Base-by-base conservation (phyloP, 1,140 invertebrate genomes). In the Drosophila tani region DNA sequence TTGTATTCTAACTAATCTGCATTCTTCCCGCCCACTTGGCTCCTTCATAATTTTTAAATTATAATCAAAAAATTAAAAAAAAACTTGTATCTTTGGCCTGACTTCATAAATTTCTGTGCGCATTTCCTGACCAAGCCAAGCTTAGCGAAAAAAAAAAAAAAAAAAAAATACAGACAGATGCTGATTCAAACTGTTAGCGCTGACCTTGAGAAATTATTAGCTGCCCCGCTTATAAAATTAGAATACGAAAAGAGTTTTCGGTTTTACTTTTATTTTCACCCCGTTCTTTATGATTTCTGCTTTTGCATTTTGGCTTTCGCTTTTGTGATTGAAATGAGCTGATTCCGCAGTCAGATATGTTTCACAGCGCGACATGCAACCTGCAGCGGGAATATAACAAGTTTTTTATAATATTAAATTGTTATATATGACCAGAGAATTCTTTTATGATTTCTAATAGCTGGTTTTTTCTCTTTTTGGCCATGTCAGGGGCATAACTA, bases 341-440 rank as follows among this genome's bases (percentile, higher is more conserved):
- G 47, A 55, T 71, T 7, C 35, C 50, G 5, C 11, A 35, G 5
- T 24, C 27, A 49, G 53, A 50, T 69, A 69, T 58, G 67, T 32
- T 74, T 38, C 32, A 47, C 8, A 49, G 17, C 27, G 17, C 21
- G n/a, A 43, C 40, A 24, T 56, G 68, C 68, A 73, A 53, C 43
- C 27, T 75, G 71, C 71, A 75, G 24, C 29, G 15, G 15, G 17
- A 58, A 29, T 58, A 73, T 49, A 73, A 73, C 70, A 45, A 73
- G 70, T 73, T 74, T 73, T 60, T 71, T 73, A 43, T 38, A 73
- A 73, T 73, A 60, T 73, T 74, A 74, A 71, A 73, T 74, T 74
- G 67, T 74, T 74, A 74, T 60, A 73, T 60, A 73, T 73, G 67
- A 49, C 29, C 67, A 73, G 14, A 73, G 70, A 43, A 49, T 59